A percentile compares a stretch with the other conserved stretches of the same genome.
Conservation (phyloP, 1,140 invertebrate species). For the Aphidius ervi region DNA sequence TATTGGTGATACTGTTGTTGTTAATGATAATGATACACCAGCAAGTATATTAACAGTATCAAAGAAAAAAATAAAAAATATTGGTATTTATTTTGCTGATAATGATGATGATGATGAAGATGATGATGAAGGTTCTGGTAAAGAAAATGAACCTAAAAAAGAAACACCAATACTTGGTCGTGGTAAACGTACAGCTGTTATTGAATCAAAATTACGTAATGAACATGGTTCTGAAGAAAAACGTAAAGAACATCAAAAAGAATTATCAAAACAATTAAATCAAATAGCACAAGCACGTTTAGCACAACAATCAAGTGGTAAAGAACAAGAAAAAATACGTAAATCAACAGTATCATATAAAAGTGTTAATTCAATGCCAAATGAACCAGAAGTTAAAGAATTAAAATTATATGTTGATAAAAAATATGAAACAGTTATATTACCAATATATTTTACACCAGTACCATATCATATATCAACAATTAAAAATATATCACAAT, state of each 20-base stretch:
- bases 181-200: constrained; percentile 87
- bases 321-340: constrained; percentile 84
- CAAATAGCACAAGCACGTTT: constrained; percentile 88
- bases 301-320: constrained; percentile 79
- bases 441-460: constrained; percentile 92
- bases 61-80: constrained; percentile 94
- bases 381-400: constrained; percentile 82
- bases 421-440: constrained; percentile 95
- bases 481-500: constrained; percentile 98
- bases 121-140: constrained; percentile 70
- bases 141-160: constrained; percentile 62
- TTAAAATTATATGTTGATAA: constrained; percentile 95
- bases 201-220: constrained; percentile 92
- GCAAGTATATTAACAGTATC: constrained; percentile 86
- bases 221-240: constrained; percentile 97
- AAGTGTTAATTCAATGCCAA: constrained; percentile 84
- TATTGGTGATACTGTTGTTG: constrained; percentile 93
- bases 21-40: constrained; percentile 80
- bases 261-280: constrained; percentile 86
- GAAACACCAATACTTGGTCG: constrained; percentile 62
- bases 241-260: constrained; percentile 93
- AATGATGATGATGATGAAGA: constrained; percentile 76
- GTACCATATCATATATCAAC: constrained; percentile 99
- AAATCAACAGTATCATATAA: constrained; percentile 97
- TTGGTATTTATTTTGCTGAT: constrained; percentile 94